Evolutionary conservation across 2,888 invertebrate genomes (phyloP).

Genomic region (Dusona sp.): DNA sequence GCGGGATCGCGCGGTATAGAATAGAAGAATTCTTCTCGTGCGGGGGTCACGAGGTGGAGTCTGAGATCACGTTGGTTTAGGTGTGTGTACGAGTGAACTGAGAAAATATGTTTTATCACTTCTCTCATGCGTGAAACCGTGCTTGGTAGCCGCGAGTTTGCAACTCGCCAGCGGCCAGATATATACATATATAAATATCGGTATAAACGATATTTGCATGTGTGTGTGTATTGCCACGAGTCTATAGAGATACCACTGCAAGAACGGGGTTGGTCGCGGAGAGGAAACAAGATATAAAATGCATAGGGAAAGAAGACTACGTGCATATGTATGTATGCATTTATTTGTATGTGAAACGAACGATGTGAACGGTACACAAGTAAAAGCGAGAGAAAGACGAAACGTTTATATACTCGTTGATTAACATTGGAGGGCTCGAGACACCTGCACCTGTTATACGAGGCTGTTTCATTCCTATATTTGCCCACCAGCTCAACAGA

Average conservation of each 20-base stretch:
- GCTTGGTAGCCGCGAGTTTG: conserved; percentile 71
- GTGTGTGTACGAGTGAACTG: conserved; percentile 46
- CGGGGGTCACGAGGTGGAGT: conserved; percentile 37
- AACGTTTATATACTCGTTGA: conserved; percentile 73
- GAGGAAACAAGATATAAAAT: conserved; percentile 47
- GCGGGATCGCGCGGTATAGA: conserved; percentile 20
- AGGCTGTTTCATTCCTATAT: conserved; percentile 66
- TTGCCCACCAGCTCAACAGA: conserved; percentile 63
- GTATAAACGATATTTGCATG: conserved; percentile 75
- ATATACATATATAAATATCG: conserved; percentile 62
- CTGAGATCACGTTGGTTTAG: conserved; percentile 5
- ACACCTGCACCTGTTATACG: conserved; percentile 80
- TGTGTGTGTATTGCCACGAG: conserved; percentile 52
- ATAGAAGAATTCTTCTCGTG: conserved; percentile 52
- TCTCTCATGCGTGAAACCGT: conserved; percentile 77
- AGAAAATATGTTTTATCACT: conserved; percentile 75
- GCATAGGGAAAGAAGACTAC: conserved; percentile 49
- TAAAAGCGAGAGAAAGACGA: conserved; percentile 70
- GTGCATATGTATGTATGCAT: conserved; percentile 7
- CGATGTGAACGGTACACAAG: conserved; percentile 67
- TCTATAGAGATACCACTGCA: conserved; percentile 53
- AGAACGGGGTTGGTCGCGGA: conserved; percentile 61
- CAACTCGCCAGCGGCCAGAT: conserved; percentile 39
- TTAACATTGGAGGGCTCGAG: conserved; percentile 81
- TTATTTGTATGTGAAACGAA: conserved; percentile 20